A percentile compares a stretch with the other conserved stretches of the same genome.
Evolutionary conservation across 1,140 invertebrate genomes (phyloP).

Genomic region (Zaprionus inermis): DNA sequence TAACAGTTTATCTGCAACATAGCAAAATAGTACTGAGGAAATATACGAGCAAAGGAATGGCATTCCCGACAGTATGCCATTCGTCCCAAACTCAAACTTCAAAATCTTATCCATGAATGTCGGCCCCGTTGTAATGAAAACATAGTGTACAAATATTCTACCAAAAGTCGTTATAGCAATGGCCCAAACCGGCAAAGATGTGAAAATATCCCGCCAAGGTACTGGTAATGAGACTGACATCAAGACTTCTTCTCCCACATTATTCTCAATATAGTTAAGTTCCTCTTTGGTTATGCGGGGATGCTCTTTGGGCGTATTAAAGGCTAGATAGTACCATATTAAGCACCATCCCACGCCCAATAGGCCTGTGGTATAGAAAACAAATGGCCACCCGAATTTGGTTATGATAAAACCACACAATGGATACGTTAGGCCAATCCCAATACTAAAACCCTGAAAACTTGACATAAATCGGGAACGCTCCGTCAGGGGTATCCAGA

Average conservation of each 20-base stretch:
- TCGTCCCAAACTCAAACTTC: conserved; percentile 89
- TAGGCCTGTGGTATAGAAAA: conserved; percentile 90
- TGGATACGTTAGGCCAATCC: conserved; percentile 89
- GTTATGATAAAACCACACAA: conserved; percentile 89
- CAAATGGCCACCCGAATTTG: conserved; percentile 87
- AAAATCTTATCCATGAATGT: conserved; percentile 89
- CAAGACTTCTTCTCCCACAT: conserved; percentile 85
- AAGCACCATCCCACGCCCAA: conserved; percentile 87
- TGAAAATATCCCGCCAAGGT: conserved; percentile 92
- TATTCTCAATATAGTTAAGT: conserved; percentile 88
- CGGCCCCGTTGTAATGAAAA: conserved; percentile 89
- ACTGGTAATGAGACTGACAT: conserved; percentile 84
- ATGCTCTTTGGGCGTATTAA: conserved; percentile 89
- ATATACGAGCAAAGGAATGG: conserved; percentile 90
- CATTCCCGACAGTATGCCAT: conserved; percentile 88
- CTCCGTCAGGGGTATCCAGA: conserved; percentile 92
- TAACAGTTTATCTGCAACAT: conserved; percentile 88
- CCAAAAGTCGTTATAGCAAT: conserved; percentile 91
- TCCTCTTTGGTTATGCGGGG: conserved; percentile 90
- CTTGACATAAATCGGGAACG: conserved; percentile 91
- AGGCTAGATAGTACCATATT: conserved; percentile 91
- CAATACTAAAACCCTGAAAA: conserved; percentile 91
- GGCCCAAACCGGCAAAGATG: conserved; percentile 91
- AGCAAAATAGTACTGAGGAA: conserved; percentile 89
- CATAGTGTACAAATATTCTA: conserved; percentile 90